These are phyloP conservation scores for Conops quadrifasciatus DNA, from an alignment of 2,888 invertebrate genomes.

Conservation along the genomic window DNA sequence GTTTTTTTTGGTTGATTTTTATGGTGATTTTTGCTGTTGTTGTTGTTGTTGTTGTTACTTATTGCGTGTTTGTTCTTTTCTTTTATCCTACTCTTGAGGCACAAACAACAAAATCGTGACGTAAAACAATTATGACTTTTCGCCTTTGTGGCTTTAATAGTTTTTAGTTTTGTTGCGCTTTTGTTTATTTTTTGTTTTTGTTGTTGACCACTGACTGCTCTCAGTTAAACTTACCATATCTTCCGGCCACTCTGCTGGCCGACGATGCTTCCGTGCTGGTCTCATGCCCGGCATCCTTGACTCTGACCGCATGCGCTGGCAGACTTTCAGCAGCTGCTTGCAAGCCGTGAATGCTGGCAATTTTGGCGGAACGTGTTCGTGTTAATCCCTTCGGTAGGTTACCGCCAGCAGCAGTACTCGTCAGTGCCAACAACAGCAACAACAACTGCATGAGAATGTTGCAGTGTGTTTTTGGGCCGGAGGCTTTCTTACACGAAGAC, in stretches of 20 bases:
- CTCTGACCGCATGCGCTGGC: slow-evolving; percentile 18
- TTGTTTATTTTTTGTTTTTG: slow-evolving; percentile 7
- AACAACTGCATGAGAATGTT: slow-evolving; percentile 37
- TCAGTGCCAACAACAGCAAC: slow-evolving; percentile 39
- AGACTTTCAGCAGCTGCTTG: slow-evolving; percentile 45
- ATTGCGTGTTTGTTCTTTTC: not conserved
- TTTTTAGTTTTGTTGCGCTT: slow-evolving; percentile 18
- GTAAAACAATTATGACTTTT: slow-evolving; percentile 56
- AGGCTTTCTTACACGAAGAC: slow-evolving; percentile 20
- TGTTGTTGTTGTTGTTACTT: not conserved
- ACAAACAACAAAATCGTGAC: slow-evolving; percentile 53
- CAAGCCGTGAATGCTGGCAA: slow-evolving; percentile 44
- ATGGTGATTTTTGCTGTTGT: not conserved
- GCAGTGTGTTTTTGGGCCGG: too few species aligned
- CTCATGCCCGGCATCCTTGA: slow-evolving; percentile 18
- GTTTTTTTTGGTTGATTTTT: not conserved
- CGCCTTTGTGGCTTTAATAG: too few species aligned
- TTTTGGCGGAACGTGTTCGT: slow-evolving; percentile 46
- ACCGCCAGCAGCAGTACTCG: slow-evolving; percentile 26
- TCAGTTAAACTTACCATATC: slow-evolving; percentile 38
- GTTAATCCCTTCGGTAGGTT: slow-evolving; percentile 45
- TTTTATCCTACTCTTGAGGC: not conserved
- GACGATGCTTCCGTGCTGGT: slow-evolving; percentile 3
- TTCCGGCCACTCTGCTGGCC: slow-evolving; percentile 34
- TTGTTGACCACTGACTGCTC: not conserved